These are phyloP conservation scores for Rhingia campestris DNA, from an alignment of 2,888 invertebrate species.

Conservation along the genomic window DNA sequence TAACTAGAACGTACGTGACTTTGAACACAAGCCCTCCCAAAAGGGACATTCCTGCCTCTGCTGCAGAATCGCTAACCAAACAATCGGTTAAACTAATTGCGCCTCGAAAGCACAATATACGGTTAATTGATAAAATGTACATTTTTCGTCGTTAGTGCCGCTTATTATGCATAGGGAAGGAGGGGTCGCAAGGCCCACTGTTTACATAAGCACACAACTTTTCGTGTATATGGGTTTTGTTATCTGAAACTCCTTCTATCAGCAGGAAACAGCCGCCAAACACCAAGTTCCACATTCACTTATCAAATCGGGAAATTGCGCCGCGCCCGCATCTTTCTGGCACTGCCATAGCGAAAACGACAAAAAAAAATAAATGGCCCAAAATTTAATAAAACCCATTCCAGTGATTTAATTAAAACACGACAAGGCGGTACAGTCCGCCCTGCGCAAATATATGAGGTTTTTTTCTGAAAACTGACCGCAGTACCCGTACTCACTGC, in stretches of 20 bases:
- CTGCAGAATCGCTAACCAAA: slow-evolving; percentile 20
- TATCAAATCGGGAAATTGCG: slow-evolving; percentile 58
- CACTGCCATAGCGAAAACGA: slow-evolving; percentile 6
- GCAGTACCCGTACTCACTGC: not conserved
- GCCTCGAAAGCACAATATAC: slow-evolving; percentile 5
- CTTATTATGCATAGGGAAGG: not conserved
- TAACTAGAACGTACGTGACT: slow-evolving; percentile 28
- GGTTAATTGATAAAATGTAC: slow-evolving; percentile 21
- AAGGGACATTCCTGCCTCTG: slow-evolving; percentile 7
- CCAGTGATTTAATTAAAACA: slow-evolving; percentile 66
- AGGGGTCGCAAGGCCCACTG: not conserved
- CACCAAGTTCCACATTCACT: slow-evolving; percentile 52
- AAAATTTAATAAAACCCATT: slow-evolving; percentile 30
- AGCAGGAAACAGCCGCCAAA: slow-evolving; percentile 54
- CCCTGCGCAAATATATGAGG: slow-evolving; percentile 18
- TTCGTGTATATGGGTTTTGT: slow-evolving; percentile 15
- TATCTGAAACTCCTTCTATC: slow-evolving; percentile 43
- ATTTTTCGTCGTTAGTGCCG: not conserved
- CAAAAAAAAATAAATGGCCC: slow-evolving; percentile 8
- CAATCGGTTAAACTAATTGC: slow-evolving; percentile 19
- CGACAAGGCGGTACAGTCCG: slow-evolving; percentile 21
- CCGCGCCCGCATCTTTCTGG: slow-evolving; percentile 53
- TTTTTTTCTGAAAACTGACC: slow-evolving; percentile 33
- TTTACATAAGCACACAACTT: slow-evolving; percentile 17
- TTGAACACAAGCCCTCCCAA: slow-evolving; percentile 1